These are phyloP conservation scores for Drosophila tani DNA, from an alignment of 1,140 invertebrate species.

Conservation along the genomic window DNA sequence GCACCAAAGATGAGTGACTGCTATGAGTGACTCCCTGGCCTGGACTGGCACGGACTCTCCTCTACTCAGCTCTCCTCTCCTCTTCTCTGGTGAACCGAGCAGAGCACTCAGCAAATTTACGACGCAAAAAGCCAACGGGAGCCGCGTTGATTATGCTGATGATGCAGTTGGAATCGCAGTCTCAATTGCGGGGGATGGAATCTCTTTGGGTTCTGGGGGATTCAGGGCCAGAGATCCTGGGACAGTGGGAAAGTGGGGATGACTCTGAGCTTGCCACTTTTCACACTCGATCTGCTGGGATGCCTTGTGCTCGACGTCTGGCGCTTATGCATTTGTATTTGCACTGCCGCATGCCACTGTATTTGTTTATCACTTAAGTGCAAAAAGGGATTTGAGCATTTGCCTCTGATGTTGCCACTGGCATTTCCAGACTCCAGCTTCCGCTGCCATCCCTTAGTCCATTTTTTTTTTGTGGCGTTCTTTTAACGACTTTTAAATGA, in stretches of 20 bases:
- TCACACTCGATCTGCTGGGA: conserved; percentile 74
- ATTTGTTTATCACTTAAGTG: conserved; percentile 84
- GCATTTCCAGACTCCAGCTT: conserved; percentile 48
- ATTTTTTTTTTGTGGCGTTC: conserved; percentile 24
- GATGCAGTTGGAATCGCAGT: conserved; percentile 67
- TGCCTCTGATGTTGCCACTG: conserved; percentile 33
- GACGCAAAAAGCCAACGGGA: conserved; percentile 79
- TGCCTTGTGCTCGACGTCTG: conserved; percentile 34
- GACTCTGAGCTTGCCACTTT: conserved; percentile 72
- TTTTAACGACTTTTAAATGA: conserved; percentile 81
- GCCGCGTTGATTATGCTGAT: conserved; percentile 82
- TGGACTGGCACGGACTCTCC: conserved; percentile 13
- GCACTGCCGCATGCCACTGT: conserved; percentile 63
- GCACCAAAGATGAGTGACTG: conserved; percentile 36
- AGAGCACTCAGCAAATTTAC: conserved; percentile 80
- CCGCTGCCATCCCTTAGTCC: conserved; percentile 20
- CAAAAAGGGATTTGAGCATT: conserved; percentile 78
- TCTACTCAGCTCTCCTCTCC: not conserved
- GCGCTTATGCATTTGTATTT: conserved; percentile 63
- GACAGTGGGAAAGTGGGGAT: conserved; percentile 5
- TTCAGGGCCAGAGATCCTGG: not conserved
- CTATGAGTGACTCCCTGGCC: conserved; percentile 32
- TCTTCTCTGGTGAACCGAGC: conserved; percentile 38
- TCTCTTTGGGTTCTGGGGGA: conserved; percentile 4
- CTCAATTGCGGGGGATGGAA: conserved; percentile 24